Conservation (phyloP, 1,140 invertebrate species). For the Ridgeia piscesae region DNA sequence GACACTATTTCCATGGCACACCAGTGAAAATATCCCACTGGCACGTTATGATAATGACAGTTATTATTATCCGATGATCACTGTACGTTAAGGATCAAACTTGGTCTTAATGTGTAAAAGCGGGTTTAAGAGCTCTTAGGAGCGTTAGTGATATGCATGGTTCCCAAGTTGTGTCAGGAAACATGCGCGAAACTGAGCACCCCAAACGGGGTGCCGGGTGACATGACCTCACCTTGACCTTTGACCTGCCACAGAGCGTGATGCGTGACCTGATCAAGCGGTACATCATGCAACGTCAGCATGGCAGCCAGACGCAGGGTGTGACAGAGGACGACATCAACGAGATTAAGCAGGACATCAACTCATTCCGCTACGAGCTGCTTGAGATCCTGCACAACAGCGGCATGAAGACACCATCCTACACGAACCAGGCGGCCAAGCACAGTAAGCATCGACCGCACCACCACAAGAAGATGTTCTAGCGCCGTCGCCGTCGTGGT, state of each 20-base stretch:
- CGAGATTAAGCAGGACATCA: slow-evolving; percentile 97
- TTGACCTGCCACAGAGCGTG: slow-evolving; percentile 70
- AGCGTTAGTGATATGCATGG: no score
- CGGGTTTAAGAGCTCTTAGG: no score
- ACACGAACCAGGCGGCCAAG: not conserved
- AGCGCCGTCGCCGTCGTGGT: not conserved
- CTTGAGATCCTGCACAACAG: slow-evolving; percentile 80
- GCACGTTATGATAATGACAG: no score
- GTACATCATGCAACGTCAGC: slow-evolving; percentile 93
- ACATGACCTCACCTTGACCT: no score
- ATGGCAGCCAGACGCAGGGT: slow-evolving; percentile 94
- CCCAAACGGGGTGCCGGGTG: no score
- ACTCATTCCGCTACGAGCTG: slow-evolving; percentile 69
- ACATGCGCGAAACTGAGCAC: no score
- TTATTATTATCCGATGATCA: no score
- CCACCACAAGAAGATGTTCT: slow-evolving; percentile 8
- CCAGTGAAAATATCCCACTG: no score
- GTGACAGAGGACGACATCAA: slow-evolving; percentile 98
- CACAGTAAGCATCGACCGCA: slow-evolving; percentile 5
- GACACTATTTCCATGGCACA: no score
- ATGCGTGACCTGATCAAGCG: slow-evolving; percentile 89
- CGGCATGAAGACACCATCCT: slow-evolving; percentile 47
- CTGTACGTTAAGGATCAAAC: no score
- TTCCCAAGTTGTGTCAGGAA: no score
- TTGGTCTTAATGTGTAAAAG: no score